phyloP scores from a whole-genome alignment of 2,888 invertebrate species.

The Drosophila pullipes region DNA sequence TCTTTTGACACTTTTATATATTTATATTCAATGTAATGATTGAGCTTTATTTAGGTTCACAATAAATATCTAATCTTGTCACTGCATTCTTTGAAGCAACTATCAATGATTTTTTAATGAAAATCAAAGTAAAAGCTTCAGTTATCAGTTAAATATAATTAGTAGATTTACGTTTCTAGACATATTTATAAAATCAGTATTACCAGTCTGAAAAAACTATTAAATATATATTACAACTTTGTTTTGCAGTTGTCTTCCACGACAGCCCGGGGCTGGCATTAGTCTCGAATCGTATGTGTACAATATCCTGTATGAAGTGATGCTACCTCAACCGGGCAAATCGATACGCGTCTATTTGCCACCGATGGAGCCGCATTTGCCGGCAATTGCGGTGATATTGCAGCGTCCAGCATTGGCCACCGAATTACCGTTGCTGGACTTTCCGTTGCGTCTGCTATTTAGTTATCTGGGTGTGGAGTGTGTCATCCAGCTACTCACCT shows the following conservation, averaged over 20 bases:
- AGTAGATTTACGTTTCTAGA: not conserved
- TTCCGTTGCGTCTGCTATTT: constrained; percentile 95
- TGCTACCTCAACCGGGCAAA: constrained; percentile 94
- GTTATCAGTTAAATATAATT: not conserved
- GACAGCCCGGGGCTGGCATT: constrained; percentile 90
- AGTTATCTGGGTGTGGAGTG: constrained; percentile 95
- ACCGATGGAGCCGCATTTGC: constrained; percentile 89
- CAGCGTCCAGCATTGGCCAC: constrained; percentile 91
- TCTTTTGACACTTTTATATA: not conserved
- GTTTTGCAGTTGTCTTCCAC: constrained; percentile 89
- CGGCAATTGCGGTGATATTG: constrained; percentile 89
- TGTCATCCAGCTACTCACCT: constrained; percentile 96
- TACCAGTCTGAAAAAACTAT: not conserved
- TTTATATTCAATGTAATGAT: not conserved
- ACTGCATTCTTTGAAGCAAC: constrained; percentile 14
- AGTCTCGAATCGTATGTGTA: constrained; percentile 97
- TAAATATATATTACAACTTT: not conserved
- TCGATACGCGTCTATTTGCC: constrained; percentile 92
- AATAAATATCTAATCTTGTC: constrained; percentile 20
- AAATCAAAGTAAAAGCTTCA: not conserved
- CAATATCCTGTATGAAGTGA: constrained; percentile 97
- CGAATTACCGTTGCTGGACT: constrained; percentile 98
- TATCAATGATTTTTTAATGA: not conserved
- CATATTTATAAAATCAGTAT: not conserved
- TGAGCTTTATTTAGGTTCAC: not conserved